Percentiles rank a stretch among this genome's conserved stretches.
phyloP scores from a whole-genome alignment of 2,113 vertebrate genomes.

The Dolichallabes microphthalmus region DNA sequence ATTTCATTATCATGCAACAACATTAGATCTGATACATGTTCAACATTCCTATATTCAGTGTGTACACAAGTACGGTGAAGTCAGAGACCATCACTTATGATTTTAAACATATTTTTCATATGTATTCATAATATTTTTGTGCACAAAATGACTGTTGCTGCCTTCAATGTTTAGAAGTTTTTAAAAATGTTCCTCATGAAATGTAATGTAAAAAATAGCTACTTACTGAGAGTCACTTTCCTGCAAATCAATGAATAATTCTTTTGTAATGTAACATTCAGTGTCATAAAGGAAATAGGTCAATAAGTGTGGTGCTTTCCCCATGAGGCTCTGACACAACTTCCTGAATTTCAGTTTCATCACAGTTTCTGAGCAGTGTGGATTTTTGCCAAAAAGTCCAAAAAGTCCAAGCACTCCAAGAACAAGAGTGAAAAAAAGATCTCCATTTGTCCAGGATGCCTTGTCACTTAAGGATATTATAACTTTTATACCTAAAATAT shows the following conservation, averaged over 20 bases:
- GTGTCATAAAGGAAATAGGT: background rate
- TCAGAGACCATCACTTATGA: too few species aligned
- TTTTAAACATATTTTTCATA: too few species aligned
- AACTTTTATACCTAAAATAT: background rate
- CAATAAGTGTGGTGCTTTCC: conserved; percentile 5
- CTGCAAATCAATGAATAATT: background rate
- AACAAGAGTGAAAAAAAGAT: background rate
- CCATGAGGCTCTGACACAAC: background rate
- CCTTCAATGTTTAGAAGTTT: background rate
- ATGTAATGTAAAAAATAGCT: background rate
- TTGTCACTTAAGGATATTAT: background rate
- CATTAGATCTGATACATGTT: too few species aligned
- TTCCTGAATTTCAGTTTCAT: conserved; percentile 30
- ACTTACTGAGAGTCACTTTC: background rate
- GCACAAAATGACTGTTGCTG: background rate
- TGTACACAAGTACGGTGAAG: too few species aligned
- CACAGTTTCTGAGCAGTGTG: background rate
- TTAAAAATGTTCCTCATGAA: background rate
- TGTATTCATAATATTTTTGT: too few species aligned
- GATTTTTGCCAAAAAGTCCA: background rate
- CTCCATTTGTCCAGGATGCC: background rate
- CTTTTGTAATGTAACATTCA: background rate
- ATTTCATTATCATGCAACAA: too few species aligned
- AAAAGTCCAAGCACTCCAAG: background rate
- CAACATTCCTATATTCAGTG: too few species aligned